A percentile compares a stretch with the other conserved stretches of the same genome.
Evolutionary conservation across 2,113 vertebrate species (phyloP).

Genomic region (Ifrita kowaldi): DNA sequence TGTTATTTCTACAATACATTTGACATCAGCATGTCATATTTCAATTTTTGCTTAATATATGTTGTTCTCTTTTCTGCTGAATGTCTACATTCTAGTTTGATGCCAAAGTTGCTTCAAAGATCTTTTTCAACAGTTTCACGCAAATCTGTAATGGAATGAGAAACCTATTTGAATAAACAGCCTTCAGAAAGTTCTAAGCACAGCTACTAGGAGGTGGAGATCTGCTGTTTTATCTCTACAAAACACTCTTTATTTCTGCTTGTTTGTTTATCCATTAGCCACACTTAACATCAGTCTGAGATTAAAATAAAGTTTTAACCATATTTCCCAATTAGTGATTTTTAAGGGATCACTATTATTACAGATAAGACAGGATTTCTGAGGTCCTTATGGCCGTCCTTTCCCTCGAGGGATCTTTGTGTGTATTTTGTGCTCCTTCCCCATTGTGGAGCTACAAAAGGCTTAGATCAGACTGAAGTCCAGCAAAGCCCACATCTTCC

Average conservation of each 20-base stretch:
- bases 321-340: neutral
- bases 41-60: neutral
- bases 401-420: fast-evolving
- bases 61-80: neutral
- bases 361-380: neutral
- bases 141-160: neutral
- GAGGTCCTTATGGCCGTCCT: neutral
- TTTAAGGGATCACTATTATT: neutral
- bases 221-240: neutral
- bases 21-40: neutral
- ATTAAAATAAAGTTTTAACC: neutral
- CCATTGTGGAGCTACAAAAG: neutral
- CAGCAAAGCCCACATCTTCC: neutral
- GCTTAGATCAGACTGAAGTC: neutral
- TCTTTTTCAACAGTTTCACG: neutral
- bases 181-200: neutral
- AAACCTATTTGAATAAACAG: neutral
- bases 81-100: neutral
- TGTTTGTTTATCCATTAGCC: neutral
- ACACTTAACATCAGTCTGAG: neutral
- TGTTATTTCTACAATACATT: neutral
- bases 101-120: neutral
- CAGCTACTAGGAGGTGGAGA: neutral
- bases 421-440: neutral
- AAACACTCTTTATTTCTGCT: neutral